Base-by-base conservation (phyloP, 30 jellyfish, hydroid and myxozoan species). In the Sanderia malayensis region DNA sequence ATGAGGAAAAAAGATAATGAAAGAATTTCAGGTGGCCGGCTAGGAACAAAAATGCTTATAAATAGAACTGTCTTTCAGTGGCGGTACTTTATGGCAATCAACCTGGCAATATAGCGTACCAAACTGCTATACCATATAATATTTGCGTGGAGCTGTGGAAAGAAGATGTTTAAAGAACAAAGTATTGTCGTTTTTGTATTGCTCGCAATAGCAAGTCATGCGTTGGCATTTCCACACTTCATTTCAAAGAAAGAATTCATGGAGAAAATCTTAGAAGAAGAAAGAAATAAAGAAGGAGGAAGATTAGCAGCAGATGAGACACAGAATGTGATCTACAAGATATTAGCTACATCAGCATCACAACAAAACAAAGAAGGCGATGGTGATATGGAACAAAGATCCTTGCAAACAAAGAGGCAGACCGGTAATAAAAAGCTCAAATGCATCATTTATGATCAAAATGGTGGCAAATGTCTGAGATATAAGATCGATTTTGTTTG, bases 401-500 rank as follows among this genome's bases (percentile, higher is more conserved):
- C 49, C 44, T 29, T 44, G 2, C 28, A n/a, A 19, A n/a, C n/a
- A n/a, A 28, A 46, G 28, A 58, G 52, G 23, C 80, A 41, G 17
- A 80, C 53, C 44, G 87, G 87, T 6, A 74, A 76, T 25, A 76
- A 72, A 58, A 47, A 80, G 24, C 44, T 76, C 6, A 76, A 76
- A 53, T 76, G 87, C 69, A 68, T 63, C 32, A 9, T 61, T 21
- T 76, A 41, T 46, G 87, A 76, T 41, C 37, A 61, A 9, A 27
- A 61, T 15, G 62, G n/a, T 2, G 67, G 37, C 58, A 76, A 76
- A 65, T 76, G 87, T 31, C 74, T 76, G 23, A 75, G 87, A 9
- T 80, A 76, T 57, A 76, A 76, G 59, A 20, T 76, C 73, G 62
- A 67, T 4, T 76, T 76, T 32, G 72, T 76, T 2, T 76, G 87